Base-by-base conservation (phyloP, 2,888 invertebrate genomes). In the Gastrophysa polygoni region DNA sequence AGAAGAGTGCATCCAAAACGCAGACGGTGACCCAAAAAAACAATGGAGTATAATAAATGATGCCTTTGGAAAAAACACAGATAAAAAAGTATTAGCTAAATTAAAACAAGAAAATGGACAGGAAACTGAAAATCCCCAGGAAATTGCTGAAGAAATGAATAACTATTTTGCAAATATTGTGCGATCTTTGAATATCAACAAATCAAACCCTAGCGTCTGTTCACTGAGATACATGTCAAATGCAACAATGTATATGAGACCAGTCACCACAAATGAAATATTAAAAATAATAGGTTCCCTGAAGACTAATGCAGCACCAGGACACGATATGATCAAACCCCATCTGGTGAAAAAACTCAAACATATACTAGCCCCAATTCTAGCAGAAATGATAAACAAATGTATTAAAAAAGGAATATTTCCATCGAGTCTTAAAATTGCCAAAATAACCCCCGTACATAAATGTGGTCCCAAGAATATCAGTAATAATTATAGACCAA, bases 291-390 rank as follows among this genome's bases (percentile, higher is more conserved):
- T 57, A 57, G 18, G 8, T 16, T 32, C 43, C 10, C 48, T 57
- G 14, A 57, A 57, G 44, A 24, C 28, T 11, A 48, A 48, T 46
- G 43, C 57, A 28, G 29, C 46, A 44, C 57, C 57, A 16, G 57
- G 57, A 32, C 32, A 57, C 24, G 57, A 57, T 29, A 46, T 16
- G 28, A 57, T 57, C 17, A 57, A 57, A 48, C 16, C 57, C 18
- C 16, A 28, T 20, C 18, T 48, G 11, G 47, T 57, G 24, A 57
- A 57, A 48, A 57, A 57, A 32, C 20, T 57, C 16, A 29, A 47
- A 20, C 17, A 48, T 29, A 16, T 57, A 24, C 28, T 29, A 17
- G 57, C 57, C 11, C 57, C 48, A 44, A 2, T 46, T 20, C 24
- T 57, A 44, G 28, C 47, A 47, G 29, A 29, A 47, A 57, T 48